These are phyloP conservation scores for Hirudo medicinalis DNA, from an alignment of 1,140 invertebrate genomes.

Conservation along the genomic window DNA sequence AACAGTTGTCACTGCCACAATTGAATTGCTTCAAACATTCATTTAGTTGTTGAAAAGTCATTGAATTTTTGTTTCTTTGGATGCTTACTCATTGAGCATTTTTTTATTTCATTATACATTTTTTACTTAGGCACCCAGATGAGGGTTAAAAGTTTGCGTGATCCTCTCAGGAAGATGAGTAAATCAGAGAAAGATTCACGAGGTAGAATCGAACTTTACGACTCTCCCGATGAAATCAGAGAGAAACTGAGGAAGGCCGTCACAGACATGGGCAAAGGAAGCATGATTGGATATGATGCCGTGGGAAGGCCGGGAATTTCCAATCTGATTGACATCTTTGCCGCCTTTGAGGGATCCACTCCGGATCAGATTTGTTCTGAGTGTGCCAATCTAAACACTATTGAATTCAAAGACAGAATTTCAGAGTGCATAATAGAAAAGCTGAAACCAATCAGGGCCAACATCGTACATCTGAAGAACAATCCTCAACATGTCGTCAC, in stretches of 20 bases:
- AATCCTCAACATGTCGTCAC: slow-evolving; percentile 52
- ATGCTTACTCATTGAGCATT: no score
- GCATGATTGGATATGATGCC: slow-evolving; percentile 66
- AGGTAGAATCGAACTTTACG: slow-evolving; percentile 65
- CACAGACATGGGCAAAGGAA: slow-evolving; percentile 63
- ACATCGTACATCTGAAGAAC: slow-evolving; percentile 48
- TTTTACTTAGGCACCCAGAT: slow-evolving; percentile 28
- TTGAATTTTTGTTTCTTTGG: no score
- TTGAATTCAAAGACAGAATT: slow-evolving; percentile 61
- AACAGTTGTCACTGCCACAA: no score
- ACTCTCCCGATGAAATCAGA: slow-evolving; percentile 60
- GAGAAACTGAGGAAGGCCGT: slow-evolving; percentile 78
- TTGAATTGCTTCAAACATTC: background rate
- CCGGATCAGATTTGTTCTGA: slow-evolving; percentile 59
- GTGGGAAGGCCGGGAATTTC: slow-evolving; percentile 65
- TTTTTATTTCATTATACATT: slow-evolving; percentile 2
- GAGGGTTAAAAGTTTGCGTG: slow-evolving; percentile 33
- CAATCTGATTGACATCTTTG: slow-evolving; percentile 73
- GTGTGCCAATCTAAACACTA: slow-evolving; percentile 55
- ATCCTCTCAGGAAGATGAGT: slow-evolving; percentile 81
- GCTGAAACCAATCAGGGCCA: slow-evolving; percentile 56
- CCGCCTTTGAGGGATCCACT: slow-evolving; percentile 50
- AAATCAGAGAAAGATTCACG: slow-evolving; percentile 73
- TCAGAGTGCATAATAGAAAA: slow-evolving; percentile 59
- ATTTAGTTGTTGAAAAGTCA: background rate